These are phyloP conservation scores for Brachypterus glaber DNA, from an alignment of 2,888 invertebrate species.

Conservation along the genomic window DNA sequence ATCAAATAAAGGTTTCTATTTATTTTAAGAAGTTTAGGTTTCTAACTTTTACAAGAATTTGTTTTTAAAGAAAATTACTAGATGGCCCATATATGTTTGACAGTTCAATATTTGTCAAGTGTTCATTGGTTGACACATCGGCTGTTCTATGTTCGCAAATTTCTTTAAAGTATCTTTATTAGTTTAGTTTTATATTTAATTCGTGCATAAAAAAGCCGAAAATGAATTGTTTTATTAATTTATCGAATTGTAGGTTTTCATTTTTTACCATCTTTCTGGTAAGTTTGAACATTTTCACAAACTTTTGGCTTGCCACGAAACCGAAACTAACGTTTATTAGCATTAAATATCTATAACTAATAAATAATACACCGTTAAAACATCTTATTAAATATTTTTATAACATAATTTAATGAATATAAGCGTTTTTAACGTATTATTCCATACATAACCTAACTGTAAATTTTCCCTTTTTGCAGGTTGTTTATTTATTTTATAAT, in stretches of 20 bases:
- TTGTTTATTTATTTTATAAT: conserved; percentile 54
- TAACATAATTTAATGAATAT: no score
- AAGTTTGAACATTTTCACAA: conserved; percentile 25
- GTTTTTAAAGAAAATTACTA: background rate
- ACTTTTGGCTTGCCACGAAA: conserved; percentile 14
- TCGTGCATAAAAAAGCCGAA: no score
- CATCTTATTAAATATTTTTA: no score
- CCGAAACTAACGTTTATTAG: no score
- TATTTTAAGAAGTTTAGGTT: no score
- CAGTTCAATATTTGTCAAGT: conserved; percentile 11
- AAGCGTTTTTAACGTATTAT: no score
- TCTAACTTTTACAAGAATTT: no score
- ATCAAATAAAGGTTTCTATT: no score
- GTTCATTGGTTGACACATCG: conserved; percentile 17
- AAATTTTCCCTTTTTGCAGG: conserved; percentile 41
- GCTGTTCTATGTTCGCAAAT: conserved; percentile 6
- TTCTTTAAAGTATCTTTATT: conserved; percentile 5
- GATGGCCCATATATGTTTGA: background rate
- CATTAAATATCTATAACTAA: no score
- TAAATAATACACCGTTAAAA: no score
- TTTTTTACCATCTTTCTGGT: conserved; percentile 37
- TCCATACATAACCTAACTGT: no score
- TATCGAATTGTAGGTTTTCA: conserved; percentile 31
- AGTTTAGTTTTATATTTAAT: conserved; percentile 7
- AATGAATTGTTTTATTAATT: conserved; percentile 33